Percentiles rank a stretch among this genome's conserved stretches.
phyloP scores from a whole-genome alignment of 2,797 vertebrate species.

The Ceryle rudis region DNA sequence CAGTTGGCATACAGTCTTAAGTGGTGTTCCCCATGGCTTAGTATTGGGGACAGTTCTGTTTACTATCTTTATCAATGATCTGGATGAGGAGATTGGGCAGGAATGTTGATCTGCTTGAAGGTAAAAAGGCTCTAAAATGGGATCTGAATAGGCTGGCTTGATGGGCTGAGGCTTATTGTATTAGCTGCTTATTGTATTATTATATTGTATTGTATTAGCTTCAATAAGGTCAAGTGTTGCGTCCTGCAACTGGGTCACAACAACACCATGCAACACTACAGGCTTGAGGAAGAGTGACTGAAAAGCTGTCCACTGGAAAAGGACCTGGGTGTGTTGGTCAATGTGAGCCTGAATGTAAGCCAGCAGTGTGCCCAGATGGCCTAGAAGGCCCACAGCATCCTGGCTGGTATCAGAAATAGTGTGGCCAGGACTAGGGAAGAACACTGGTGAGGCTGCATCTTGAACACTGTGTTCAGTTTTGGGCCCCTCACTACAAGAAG shows the following conservation, averaged over 20 bases:
- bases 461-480: not conserved
- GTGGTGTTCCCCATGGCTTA: not conserved
- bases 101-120: not conserved
- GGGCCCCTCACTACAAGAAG: not conserved
- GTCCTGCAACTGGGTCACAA: not conserved
- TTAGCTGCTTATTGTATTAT: too few relatives aligned
- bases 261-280: rapidly evolving
- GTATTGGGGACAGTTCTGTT: not conserved
- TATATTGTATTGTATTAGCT: too few relatives aligned
- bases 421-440: too few relatives aligned
- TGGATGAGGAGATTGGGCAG: rapidly evolving
- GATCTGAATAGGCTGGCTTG: not conserved
- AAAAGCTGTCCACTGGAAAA: rapidly evolving
- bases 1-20: rapidly evolving
- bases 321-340: not conserved
- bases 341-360: not conserved
- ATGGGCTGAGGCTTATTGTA: rapidly evolving
- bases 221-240: not conserved
- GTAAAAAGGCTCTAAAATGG: not conserved
- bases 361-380: not conserved
- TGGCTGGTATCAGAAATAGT: not conserved
- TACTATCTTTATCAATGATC: not conserved
- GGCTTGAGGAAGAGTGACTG: not conserved
- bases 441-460: not conserved
- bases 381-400: not conserved